phyloP scores from a whole-genome alignment of 2,888 invertebrate genomes.

The Julus scandinavius region DNA sequence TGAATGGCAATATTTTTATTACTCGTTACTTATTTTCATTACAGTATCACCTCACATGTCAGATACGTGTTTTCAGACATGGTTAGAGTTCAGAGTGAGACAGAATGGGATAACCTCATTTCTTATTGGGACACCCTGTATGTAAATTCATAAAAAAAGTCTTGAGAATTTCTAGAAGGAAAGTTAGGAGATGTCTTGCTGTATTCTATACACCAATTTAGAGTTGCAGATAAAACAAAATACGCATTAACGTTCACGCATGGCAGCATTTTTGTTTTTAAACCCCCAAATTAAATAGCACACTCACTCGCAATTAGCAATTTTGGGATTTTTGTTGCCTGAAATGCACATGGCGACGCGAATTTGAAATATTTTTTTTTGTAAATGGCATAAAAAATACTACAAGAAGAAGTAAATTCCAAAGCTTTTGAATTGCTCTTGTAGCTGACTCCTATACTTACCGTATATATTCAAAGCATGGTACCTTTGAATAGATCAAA shows the following conservation, averaged over 20 bases:
- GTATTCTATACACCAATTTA: background rate
- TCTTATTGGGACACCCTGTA: too few relatives aligned
- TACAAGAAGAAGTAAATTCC: background rate
- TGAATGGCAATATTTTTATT: background rate
- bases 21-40: background rate
- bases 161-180: background rate
- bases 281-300: background rate
- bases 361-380: background rate
- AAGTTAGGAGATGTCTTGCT: background rate
- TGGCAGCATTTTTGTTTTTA: background rate
- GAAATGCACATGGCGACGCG: background rate
- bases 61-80: background rate
- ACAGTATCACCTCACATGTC: background rate
- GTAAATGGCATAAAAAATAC: background rate
- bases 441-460: background rate
- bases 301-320: constrained; percentile 6
- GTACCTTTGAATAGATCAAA: background rate
- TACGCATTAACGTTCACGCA: background rate
- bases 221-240: background rate
- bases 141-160: background rate
- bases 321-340: background rate
- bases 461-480: background rate
- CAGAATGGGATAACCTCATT: too few relatives aligned
- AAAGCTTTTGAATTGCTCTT: background rate
- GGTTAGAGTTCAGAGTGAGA: background rate